phyloP scores from a whole-genome alignment of 2,797 vertebrate species.

The Sphaeramia orbicularis region DNA sequence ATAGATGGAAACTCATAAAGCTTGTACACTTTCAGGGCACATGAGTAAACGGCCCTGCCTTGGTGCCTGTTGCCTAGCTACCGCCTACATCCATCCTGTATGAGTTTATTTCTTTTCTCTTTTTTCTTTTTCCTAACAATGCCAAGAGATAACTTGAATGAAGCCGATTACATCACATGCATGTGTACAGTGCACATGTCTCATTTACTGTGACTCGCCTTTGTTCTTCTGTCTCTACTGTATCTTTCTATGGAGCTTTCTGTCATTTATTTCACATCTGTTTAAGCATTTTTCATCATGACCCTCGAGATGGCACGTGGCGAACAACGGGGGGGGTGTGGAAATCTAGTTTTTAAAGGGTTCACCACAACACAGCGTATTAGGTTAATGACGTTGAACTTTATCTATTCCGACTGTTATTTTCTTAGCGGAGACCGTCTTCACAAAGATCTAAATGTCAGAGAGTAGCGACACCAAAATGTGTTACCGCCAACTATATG shows the following conservation, averaged over 20 bases:
- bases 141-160: slow-evolving; percentile 39
- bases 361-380: not conserved
- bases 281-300: slow-evolving; percentile 10
- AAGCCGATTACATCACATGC: slow-evolving; percentile 27
- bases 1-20: slow-evolving; percentile 63
- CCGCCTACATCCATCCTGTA: slow-evolving; percentile 62
- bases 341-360: slow-evolving; percentile 11
- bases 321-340: slow-evolving; percentile 4
- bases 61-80: slow-evolving; percentile 78
- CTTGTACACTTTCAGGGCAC: slow-evolving; percentile 49
- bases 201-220: not conserved
- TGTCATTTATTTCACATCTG: not conserved
- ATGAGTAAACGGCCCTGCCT: slow-evolving; percentile 63
- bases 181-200: not conserved
- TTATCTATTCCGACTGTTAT: slow-evolving; percentile 10
- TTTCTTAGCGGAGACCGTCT: slow-evolving; percentile 12
- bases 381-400: slow-evolving; percentile 32
- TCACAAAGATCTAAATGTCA: slow-evolving; percentile 11
- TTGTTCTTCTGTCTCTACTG: not conserved
- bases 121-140: slow-evolving; percentile 1
- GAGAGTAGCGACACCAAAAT: not conserved
- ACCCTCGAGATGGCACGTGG: not conserved
- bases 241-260: not conserved
- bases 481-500: slow-evolving; percentile 11
- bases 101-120: slow-evolving; percentile 33